These are phyloP conservation scores for Trachops cirrhosus DNA, from an alignment of 2,797 vertebrate genomes.

Conservation along the genomic window DNA sequence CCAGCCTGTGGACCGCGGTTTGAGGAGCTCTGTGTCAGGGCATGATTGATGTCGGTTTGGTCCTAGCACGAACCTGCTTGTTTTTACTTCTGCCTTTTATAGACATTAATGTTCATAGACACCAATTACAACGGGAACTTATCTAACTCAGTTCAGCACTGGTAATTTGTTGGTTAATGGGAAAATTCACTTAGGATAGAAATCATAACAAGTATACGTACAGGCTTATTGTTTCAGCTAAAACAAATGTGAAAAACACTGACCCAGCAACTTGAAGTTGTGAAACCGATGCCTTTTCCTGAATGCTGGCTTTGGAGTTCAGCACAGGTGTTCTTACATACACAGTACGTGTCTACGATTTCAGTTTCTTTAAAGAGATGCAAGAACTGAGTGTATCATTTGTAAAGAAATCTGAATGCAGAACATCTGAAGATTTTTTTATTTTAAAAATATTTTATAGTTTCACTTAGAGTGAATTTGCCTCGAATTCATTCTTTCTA, in stretches of 20 bases:
- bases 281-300: neutral
- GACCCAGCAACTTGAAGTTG: neutral
- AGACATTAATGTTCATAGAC: neutral
- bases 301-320: neutral
- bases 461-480: neutral
- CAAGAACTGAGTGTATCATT: neutral
- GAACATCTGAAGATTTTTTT: neutral
- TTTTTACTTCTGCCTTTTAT: neutral
- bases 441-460: neutral
- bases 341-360: neutral
- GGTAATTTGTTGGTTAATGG: neutral
- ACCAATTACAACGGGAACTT: constrained; percentile 1
- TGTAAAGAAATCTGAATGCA: neutral
- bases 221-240: neutral
- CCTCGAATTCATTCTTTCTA: neutral
- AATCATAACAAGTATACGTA: neutral
- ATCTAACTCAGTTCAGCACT: neutral
- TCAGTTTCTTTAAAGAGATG: neutral
- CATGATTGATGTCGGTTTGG: neutral
- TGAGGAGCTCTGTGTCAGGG: neutral
- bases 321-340: neutral
- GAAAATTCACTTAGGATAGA: neutral
- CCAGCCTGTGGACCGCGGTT: neutral
- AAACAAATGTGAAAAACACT: neutral
- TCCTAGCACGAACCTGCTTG: neutral